A percentile compares a stretch with the other conserved stretches of the same genome.
These are phyloP conservation scores for Heliocidaris tuberculata DNA, from an alignment of 35 echinoderm and acorn worm genomes.

Conservation along the genomic window DNA sequence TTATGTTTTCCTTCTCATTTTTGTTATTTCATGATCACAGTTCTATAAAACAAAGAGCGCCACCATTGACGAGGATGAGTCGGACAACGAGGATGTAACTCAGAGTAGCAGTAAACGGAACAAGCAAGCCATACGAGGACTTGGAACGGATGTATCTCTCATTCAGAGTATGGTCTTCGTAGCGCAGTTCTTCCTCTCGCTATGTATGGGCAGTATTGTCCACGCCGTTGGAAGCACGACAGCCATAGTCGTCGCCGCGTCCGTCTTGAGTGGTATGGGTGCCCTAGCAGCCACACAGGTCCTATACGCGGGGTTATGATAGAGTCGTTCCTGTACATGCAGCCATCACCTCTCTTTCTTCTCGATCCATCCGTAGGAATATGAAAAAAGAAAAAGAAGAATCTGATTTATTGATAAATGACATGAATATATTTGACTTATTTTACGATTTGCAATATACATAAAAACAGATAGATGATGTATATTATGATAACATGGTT, in stretches of 20 bases:
- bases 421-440: not conserved
- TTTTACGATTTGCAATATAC: too few relatives aligned
- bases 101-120: not conserved
- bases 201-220: constrained; percentile 93
- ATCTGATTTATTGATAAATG: not conserved
- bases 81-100: not conserved
- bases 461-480: too few relatives aligned
- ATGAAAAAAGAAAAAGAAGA: not conserved
- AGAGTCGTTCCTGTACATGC: not conserved
- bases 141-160: constrained; percentile 88
- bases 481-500: too few relatives aligned
- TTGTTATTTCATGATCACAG: not conserved
- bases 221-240: constrained; percentile 75
- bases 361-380: not conserved
- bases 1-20: not conserved
- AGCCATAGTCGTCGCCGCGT: constrained; percentile 69
- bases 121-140: constrained; percentile 71
- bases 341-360: not conserved
- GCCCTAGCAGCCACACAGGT: constrained; percentile 86
- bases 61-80: constrained; percentile 28
- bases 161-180: constrained; percentile 98
- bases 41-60: constrained; percentile 46
- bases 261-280: constrained; percentile 84
- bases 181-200: constrained; percentile 82
- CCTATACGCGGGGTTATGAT: constrained; percentile 86